Evolutionary conservation across 2,797 vertebrate species (phyloP).

Genomic region (Diglossa cyanea): DNA sequence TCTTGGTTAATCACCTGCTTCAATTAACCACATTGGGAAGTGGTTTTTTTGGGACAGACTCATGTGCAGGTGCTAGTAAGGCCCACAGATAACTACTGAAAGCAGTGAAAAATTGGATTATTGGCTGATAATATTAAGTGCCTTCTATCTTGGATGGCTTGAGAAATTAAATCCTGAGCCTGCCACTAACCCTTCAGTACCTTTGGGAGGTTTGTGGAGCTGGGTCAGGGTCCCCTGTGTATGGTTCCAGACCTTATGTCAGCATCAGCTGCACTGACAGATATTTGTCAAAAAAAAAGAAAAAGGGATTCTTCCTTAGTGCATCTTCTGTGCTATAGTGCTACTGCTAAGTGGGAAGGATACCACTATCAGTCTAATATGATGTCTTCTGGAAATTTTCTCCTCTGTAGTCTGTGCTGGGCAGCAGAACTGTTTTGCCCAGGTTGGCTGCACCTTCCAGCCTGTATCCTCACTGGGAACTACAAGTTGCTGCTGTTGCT

Average conservation of each 20-base stretch:
- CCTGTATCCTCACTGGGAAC: constrained; percentile 75
- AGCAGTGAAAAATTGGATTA: neutral
- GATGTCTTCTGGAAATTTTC: neutral
- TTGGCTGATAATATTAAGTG: neutral
- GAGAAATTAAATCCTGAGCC: neutral
- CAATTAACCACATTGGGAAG: neutral
- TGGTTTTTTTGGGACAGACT: neutral
- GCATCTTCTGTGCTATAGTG: neutral
- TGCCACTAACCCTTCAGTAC: neutral
- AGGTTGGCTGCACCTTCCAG: constrained; percentile 74
- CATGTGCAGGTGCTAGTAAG: neutral
- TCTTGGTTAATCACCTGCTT: neutral
- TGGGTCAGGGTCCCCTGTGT: rapidly evolving
- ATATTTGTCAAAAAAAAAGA: neutral
- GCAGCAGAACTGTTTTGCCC: constrained; percentile 72
- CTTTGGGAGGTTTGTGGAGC: neutral
- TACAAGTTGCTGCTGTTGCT: constrained; percentile 74
- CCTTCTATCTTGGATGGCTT: neutral
- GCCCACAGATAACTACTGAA: neutral
- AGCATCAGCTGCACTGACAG: neutral
- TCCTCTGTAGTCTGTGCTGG: constrained; percentile 67
- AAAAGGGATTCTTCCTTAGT: neutral
- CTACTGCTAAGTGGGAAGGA: neutral
- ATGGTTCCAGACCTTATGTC: neutral
- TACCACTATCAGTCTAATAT: neutral